Evolutionary conservation across 2,888 invertebrate genomes (phyloP), one percentile per base, ranked within the genome.

Genomic region (Campoletis raptor): DNA sequence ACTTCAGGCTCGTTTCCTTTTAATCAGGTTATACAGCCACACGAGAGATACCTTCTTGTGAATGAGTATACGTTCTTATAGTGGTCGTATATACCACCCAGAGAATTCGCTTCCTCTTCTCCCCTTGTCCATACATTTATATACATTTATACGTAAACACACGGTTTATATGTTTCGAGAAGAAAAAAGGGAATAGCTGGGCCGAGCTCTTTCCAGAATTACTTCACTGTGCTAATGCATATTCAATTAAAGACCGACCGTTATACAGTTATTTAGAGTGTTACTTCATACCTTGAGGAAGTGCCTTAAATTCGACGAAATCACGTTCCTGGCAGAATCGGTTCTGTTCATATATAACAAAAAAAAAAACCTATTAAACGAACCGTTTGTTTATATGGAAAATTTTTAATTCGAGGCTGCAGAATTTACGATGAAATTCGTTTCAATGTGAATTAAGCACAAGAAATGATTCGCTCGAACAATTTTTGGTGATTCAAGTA

Each of bases 21-120:
- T 89, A 90, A 90, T 88, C 84, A 74, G 87, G 90, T 90, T 91
- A 90, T 88, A 86, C 89, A 89, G 88, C 88, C 88, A 69, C 88
- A 83, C 42, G 74, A 69, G 76, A 81, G 67, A 77, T 84, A 79
- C 81, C 69, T 70, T 76, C 81, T 84, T 48, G 70, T 86, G 84
- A 86, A 86, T 86, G 86, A 86, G 81, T 81, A 70, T 84, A 84
- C 54, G 37, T 52, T 40, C 74, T 42, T 52, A 30, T 30, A 54
- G 61, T 76, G 21, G 73, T 76, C 36, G 77, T 67, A 70, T 45
- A 37, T 54, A 42, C 83, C 74, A 64, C 52, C 61, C 61, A 80
- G 61, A 78, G 81, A 79, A 84, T 84, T 64, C 74, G 15, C 79
- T 54, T 67, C 54, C 66, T 72, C 57, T 36, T 48, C 48, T 36